Conservation (phyloP, 2,113 vertebrate genomes). For the Orthonyx spaldingii region DNA sequence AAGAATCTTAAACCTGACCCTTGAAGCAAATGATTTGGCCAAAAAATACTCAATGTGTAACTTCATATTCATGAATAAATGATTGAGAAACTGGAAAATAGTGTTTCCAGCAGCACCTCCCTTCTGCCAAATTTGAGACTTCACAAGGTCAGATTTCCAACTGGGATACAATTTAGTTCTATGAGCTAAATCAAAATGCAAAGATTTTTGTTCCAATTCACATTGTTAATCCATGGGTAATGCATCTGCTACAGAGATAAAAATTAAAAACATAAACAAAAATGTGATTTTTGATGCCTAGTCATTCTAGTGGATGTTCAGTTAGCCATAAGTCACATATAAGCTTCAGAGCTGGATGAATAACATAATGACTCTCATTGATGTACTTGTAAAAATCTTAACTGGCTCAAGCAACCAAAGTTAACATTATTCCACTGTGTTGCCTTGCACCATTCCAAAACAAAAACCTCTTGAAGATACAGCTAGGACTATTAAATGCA, state of each 20-base stretch:
- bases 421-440: neutral
- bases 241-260: neutral
- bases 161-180: neutral
- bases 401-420: neutral
- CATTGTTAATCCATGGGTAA: neutral
- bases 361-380: neutral
- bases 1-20: neutral
- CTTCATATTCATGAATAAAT: neutral
- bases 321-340: neutral
- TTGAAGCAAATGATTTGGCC: neutral
- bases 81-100: neutral
- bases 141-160: neutral
- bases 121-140: neutral
- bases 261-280: neutral
- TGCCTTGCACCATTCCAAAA: neutral
- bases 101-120: neutral
- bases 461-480: neutral
- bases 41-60: neutral
- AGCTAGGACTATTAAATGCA: neutral
- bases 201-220: neutral
- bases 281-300: neutral
- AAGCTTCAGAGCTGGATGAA: neutral
- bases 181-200: neutral
- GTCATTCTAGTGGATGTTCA: neutral
- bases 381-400: neutral